Evolutionary conservation across 2,797 vertebrate species (phyloP).

Genomic region (Notolepis coatsorum): DNA sequence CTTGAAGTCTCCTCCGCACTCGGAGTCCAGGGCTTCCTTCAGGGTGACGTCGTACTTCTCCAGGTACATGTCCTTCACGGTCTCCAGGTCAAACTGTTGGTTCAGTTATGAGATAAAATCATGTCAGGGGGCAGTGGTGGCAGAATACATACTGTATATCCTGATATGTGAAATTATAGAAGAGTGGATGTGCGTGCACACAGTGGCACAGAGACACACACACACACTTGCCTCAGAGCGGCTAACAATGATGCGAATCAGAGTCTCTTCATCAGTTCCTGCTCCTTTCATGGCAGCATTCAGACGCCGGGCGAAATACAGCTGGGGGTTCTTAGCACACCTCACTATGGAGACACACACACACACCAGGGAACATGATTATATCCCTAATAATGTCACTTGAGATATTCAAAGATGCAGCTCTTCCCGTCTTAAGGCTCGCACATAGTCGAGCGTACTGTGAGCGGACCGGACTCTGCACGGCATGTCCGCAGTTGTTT

Average conservation of each 20-base stretch:
- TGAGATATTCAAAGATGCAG: background rate
- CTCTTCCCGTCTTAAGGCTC: no score
- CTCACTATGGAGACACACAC: constrained; percentile 69
- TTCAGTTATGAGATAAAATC: background rate
- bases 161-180: no score
- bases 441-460: no score
- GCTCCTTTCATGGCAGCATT: constrained; percentile 82
- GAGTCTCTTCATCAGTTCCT: constrained; percentile 83
- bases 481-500: background rate
- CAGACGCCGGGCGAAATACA: constrained; percentile 83
- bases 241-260: constrained; percentile 79
- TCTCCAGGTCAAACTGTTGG: constrained; percentile 89
- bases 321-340: constrained; percentile 85
- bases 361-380: background rate
- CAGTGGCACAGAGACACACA: constrained; percentile 6
- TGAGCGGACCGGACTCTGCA: background rate
- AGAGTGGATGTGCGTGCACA: background rate
- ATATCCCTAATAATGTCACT: no score
- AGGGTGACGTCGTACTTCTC: constrained; percentile 91
- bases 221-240: constrained; percentile 79
- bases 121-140: background rate
- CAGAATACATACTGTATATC: background rate
- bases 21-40: constrained; percentile 88
- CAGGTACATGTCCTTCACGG: constrained; percentile 93
- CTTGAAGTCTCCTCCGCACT: constrained; percentile 93